A percentile compares a stretch with the other conserved stretches of the same genome.
These are phyloP conservation scores for Mustelus asterias DNA, from an alignment of 2,113 vertebrate genomes.

Conservation along the genomic window DNA sequence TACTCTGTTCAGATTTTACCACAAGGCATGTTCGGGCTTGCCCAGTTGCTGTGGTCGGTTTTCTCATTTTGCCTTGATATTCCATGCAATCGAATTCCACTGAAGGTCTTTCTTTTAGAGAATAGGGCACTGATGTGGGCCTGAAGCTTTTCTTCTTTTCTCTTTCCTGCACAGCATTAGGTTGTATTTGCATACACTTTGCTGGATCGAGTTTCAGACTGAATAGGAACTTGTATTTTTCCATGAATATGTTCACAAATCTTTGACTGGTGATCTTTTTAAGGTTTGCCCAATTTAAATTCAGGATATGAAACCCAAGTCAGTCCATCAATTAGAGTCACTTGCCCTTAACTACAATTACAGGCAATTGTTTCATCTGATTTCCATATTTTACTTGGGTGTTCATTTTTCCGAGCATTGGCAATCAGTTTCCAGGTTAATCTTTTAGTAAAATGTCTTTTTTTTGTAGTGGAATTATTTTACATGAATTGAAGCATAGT, in stretches of 20 bases:
- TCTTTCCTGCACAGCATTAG: neutral
- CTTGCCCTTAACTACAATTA: neutral
- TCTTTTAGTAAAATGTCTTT: neutral
- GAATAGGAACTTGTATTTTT: neutral
- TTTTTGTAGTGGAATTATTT: neutral
- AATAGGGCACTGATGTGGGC: neutral
- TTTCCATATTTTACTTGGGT: neutral
- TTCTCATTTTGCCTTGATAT: neutral
- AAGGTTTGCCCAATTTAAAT: neutral
- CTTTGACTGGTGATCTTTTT: neutral
- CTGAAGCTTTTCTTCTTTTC: neutral
- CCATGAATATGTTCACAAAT: neutral
- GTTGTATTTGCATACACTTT: neutral
- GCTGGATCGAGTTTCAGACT: neutral
- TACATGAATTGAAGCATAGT: neutral
- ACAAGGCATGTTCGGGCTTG: neutral
- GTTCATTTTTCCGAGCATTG: neutral
- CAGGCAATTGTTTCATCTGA: neutral
- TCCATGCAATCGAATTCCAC: neutral
- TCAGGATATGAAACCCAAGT: neutral
- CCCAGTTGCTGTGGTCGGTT: neutral
- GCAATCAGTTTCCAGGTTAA: neutral
- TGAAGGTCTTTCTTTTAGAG: neutral
- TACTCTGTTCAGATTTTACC: neutral
- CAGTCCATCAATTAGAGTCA: neutral